Conservation (phyloP, 2,113 vertebrate genomes). For the Nettapus auritus region DNA sequence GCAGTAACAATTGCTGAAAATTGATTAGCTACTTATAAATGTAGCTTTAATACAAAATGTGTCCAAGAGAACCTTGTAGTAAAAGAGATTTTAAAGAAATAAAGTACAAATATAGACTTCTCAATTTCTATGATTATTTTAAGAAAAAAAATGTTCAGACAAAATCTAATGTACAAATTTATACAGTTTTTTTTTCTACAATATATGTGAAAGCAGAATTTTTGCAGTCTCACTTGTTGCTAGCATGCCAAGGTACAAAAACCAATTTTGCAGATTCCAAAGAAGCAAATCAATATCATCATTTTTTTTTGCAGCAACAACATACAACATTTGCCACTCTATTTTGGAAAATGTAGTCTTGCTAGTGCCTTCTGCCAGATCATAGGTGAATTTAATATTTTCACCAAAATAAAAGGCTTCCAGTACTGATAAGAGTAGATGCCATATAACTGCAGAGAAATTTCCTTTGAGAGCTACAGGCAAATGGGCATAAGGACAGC, state of each 20-base stretch:
- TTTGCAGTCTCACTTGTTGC: background rate
- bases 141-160: background rate
- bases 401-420: background rate
- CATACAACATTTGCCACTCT: background rate
- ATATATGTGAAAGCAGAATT: background rate
- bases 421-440: background rate
- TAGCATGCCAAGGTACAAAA: background rate
- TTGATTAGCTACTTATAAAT: background rate
- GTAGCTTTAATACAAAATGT: background rate
- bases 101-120: background rate
- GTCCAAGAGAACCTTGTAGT: background rate
- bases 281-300: background rate
- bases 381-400: background rate
- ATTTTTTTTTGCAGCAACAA: background rate
- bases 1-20: background rate
- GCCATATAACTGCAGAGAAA: background rate
- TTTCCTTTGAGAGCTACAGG: background rate
- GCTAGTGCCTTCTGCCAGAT: background rate
- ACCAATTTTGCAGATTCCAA: background rate
- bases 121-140: background rate
- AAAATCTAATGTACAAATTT: background rate
- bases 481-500: background rate
- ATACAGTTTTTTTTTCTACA: background rate
- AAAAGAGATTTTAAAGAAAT: background rate
- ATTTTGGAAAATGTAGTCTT: background rate